Evolutionary conservation across 2,113 vertebrate genomes (phyloP).

Genomic region (Neolamprologus sp.): DNA sequence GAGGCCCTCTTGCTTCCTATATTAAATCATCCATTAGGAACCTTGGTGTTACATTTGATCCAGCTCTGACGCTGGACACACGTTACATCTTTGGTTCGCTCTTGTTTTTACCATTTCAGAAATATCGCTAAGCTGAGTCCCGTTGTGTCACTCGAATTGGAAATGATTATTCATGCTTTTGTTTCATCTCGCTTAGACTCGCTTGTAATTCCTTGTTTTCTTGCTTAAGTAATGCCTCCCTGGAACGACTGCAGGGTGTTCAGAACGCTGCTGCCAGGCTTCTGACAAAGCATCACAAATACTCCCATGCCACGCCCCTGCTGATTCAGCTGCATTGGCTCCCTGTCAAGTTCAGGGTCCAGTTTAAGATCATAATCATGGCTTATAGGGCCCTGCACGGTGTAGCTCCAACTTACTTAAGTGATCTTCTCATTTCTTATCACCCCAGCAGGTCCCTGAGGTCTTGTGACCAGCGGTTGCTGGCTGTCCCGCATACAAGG

Average conservation of each 20-base stretch:
- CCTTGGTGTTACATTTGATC: background rate
- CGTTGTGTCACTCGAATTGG: accelerated
- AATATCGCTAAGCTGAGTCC: too few relatives aligned
- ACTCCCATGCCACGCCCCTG: accelerated
- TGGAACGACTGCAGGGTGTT: background rate
- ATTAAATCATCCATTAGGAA: accelerated
- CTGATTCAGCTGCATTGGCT: background rate
- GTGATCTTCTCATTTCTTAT: accelerated
- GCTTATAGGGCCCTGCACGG: accelerated
- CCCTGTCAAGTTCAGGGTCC: background rate
- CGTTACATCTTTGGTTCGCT: accelerated
- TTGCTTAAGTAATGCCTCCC: accelerated
- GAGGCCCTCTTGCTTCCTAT: accelerated
- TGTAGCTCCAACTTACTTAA: background rate
- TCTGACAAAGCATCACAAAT: accelerated
- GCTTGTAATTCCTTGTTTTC: background rate
- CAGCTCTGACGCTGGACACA: background rate
- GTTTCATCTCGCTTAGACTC: accelerated
- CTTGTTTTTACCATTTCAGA: background rate
- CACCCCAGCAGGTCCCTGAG: background rate
- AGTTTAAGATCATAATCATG: background rate
- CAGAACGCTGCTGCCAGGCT: accelerated
- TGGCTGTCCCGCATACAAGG: accelerated
- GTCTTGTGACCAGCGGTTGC: accelerated
- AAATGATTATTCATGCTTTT: background rate